A percentile compares a stretch with the other conserved stretches of the same genome.
Evolutionary conservation across 1,140 invertebrate species (phyloP).

Genomic region (Drepana arcuata): DNA sequence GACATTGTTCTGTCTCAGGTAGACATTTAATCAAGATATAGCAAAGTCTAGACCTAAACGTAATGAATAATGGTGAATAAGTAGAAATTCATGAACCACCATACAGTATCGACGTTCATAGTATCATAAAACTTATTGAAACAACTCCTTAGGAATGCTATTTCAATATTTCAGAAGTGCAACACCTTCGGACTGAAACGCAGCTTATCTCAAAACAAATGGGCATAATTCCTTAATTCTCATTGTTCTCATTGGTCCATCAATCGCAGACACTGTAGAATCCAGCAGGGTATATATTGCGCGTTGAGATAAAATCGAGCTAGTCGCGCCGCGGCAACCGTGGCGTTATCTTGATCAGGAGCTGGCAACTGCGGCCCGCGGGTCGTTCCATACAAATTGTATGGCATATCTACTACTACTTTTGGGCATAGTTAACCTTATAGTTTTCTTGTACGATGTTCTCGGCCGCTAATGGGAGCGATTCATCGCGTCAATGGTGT

Average conservation of each 20-base stretch:
- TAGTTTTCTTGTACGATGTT: constrained; percentile 50
- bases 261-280: constrained; percentile 31
- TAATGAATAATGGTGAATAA: too few species aligned
- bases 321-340: constrained; percentile 35
- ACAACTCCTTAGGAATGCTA: too few species aligned
- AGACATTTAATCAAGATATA: too few species aligned
- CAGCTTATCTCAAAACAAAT: neutral
- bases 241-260: constrained; percentile 54
- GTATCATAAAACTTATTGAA: too few species aligned
- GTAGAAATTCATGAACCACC: too few species aligned
- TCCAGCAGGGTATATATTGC: constrained; percentile 30
- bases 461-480: constrained; percentile 44
- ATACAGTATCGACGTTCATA: too few species aligned
- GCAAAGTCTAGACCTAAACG: too few species aligned
- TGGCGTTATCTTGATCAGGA: constrained; percentile 52
- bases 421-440: constrained; percentile 67
- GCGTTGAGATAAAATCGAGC: constrained; percentile 40
- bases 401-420: constrained; percentile 57
- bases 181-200: constrained; percentile 4
- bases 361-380: constrained; percentile 39
- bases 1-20: too few species aligned
- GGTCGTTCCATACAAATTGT: constrained; percentile 66
- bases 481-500: constrained; percentile 45
- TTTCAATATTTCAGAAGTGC: too few species aligned
- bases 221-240: constrained; percentile 16